phyloP scores from a whole-genome alignment of 2,113 vertebrate genomes.

The Rutilus rutilus region DNA sequence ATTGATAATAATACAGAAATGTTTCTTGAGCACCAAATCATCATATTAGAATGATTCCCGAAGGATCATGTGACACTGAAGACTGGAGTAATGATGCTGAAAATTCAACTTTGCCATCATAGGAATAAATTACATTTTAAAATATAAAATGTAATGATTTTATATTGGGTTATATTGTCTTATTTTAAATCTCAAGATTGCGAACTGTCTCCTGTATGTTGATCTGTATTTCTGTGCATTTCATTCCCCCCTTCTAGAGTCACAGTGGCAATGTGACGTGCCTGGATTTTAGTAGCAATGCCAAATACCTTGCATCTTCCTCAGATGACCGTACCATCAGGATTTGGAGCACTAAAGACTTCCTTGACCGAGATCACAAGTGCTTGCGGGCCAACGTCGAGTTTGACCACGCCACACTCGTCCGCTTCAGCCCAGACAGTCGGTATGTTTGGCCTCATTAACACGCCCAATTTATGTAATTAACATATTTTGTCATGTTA shows the following conservation, averaged over 20 bases:
- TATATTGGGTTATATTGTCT: no score
- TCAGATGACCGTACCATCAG: slow-evolving; percentile 89
- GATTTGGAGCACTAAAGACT: slow-evolving; percentile 96
- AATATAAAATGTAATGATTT: no score
- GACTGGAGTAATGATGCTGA: no score
- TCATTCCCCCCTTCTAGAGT: slow-evolving; percentile 70
- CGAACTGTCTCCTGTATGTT: not conserved
- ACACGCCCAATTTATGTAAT: not conserved
- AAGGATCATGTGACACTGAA: not conserved
- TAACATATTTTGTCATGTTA: not conserved
- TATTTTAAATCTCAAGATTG: not conserved
- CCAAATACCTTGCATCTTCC: slow-evolving; percentile 93
- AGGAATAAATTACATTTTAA: no score
- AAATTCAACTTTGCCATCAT: no score
- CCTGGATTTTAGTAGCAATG: slow-evolving; percentile 94
- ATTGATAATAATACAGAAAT: not conserved
- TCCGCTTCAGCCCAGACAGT: slow-evolving; percentile 92
- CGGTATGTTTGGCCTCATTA: slow-evolving; percentile 71
- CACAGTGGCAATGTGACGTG: slow-evolving; percentile 87
- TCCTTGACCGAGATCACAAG: slow-evolving; percentile 87
- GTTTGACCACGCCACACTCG: slow-evolving; percentile 87
- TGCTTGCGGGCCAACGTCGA: slow-evolving; percentile 87
- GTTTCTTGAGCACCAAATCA: not conserved
- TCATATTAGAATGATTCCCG: not conserved
- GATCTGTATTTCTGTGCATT: not conserved